These are phyloP conservation scores for Drosophila suzukii DNA, from an alignment of 1,140 invertebrate genomes.

Conservation along the genomic window DNA sequence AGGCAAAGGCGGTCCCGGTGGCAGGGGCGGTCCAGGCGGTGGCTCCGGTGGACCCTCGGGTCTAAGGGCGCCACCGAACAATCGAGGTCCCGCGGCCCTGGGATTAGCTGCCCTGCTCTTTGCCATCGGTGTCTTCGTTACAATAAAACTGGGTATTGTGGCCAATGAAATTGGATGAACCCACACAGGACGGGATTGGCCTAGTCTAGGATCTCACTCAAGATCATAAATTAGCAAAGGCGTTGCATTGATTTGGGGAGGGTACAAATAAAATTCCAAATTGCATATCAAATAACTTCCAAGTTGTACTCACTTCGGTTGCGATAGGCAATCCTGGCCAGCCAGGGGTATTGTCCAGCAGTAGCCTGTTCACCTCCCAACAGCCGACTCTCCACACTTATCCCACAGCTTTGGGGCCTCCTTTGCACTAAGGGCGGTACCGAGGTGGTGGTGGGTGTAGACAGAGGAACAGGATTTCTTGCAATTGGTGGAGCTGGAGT, in stretches of 20 bases:
- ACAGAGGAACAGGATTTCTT: not conserved
- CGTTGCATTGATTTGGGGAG: constrained; percentile 20
- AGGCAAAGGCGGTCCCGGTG: not conserved
- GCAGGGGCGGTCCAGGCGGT: not conserved
- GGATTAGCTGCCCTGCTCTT: constrained; percentile 52
- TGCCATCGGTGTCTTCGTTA: constrained; percentile 47
- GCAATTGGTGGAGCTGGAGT: not conserved
- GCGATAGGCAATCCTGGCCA: constrained; percentile 88
- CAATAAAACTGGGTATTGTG: constrained; percentile 37
- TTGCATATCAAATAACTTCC: not conserved
- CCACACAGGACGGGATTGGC: not conserved
- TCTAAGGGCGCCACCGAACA: constrained; percentile 17
- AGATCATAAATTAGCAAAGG: not conserved
- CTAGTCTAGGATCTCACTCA: not conserved
- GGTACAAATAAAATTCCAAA: constrained; percentile 29
- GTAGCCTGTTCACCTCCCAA: constrained; percentile 87
- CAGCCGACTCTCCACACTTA: constrained; percentile 86
- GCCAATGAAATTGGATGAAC: constrained; percentile 52
- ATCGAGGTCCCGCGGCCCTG: constrained; percentile 26
- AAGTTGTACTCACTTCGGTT: constrained; percentile 65
- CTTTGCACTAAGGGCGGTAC: not conserved
- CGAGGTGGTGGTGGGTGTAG: not conserved
- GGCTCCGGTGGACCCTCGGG: not conserved
- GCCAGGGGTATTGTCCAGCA: constrained; percentile 89
- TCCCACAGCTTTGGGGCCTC: constrained; percentile 84